These are phyloP conservation scores for Andricus grossulariae DNA, from an alignment of 1,140 invertebrate genomes.

Conservation along the genomic window DNA sequence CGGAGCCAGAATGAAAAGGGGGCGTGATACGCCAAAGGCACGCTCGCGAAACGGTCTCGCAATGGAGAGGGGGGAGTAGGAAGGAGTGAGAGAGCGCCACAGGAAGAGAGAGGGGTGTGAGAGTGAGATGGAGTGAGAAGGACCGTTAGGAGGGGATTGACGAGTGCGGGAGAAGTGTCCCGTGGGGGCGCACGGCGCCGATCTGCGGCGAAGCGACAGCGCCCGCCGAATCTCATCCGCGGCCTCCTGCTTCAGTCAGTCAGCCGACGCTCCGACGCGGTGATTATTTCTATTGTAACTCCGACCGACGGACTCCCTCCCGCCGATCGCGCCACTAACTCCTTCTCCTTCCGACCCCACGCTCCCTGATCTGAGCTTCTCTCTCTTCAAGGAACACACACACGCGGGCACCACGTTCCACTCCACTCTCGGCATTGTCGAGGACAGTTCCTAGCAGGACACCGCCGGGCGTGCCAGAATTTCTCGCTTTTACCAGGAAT, in stretches of 20 bases:
- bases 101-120: slow-evolving; percentile 32
- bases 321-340: slow-evolving; percentile 40
- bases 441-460: slow-evolving; percentile 60
- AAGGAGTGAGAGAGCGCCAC: slow-evolving; percentile 7
- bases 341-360: slow-evolving; percentile 4
- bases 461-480: slow-evolving; percentile 53
- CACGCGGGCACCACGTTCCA: slow-evolving; percentile 49
- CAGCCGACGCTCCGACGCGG: slow-evolving; percentile 67
- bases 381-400: slow-evolving; percentile 42
- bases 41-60: slow-evolving; percentile 50
- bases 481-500: slow-evolving; percentile 36
- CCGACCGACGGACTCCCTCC: slow-evolving; percentile 38
- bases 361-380: neutral
- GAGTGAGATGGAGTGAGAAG: slow-evolving; percentile 41
- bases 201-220: slow-evolving; percentile 51
- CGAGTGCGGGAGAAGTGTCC: slow-evolving; percentile 32
- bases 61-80: slow-evolving; percentile 29
- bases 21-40: slow-evolving; percentile 59
- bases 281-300: slow-evolving; percentile 70
- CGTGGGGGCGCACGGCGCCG: slow-evolving; percentile 40
- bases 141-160: slow-evolving; percentile 4
- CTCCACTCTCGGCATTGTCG: slow-evolving; percentile 56
- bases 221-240: slow-evolving; percentile 65
- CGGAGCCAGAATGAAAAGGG: slow-evolving; percentile 60
- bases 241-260: slow-evolving; percentile 65